Evolutionary conservation across 1,140 invertebrate genomes (phyloP).

Genomic region (Papilio glaucus): DNA sequence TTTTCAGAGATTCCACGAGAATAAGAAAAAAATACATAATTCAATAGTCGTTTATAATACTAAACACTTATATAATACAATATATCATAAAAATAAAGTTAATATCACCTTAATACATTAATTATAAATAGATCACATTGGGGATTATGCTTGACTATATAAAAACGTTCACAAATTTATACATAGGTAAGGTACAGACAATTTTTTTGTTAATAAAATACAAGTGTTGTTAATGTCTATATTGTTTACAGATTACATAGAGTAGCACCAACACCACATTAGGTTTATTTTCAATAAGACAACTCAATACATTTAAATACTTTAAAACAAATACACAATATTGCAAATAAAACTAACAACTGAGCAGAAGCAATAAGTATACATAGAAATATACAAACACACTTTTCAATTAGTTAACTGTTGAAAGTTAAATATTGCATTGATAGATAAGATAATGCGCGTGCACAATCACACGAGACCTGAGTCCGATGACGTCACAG

Average conservation of each 20-base stretch:
- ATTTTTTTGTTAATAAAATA: not conserved
- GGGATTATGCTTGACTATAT: not conserved
- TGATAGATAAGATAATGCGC: not conserved
- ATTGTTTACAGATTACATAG: not conserved
- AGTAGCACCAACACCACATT: conserved; percentile 6
- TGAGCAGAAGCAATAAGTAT: not conserved
- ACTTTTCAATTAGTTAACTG: not conserved
- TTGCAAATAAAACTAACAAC: not conserved
- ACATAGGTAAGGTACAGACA: not conserved
- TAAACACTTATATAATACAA: conserved; percentile 20
- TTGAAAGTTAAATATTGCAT: not conserved
- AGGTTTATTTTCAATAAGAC: not conserved
- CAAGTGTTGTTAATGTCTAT: not conserved
- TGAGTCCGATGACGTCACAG: not conserved
- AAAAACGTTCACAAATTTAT: not conserved
- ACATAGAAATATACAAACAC: not conserved
- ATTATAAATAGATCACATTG: not conserved
- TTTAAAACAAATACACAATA: not conserved
- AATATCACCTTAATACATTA: not conserved
- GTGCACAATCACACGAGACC: not conserved
- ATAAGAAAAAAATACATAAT: not conserved
- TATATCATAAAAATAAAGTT: conserved; percentile 3
- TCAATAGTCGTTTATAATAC: not conserved
- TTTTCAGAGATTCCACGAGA: not conserved
- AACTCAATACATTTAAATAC: not conserved